A percentile compares a stretch with the other conserved stretches of the same genome.
These are phyloP conservation scores for Harpagus bidentatus DNA, from an alignment of 2,113 vertebrate genomes.

Conservation along the genomic window DNA sequence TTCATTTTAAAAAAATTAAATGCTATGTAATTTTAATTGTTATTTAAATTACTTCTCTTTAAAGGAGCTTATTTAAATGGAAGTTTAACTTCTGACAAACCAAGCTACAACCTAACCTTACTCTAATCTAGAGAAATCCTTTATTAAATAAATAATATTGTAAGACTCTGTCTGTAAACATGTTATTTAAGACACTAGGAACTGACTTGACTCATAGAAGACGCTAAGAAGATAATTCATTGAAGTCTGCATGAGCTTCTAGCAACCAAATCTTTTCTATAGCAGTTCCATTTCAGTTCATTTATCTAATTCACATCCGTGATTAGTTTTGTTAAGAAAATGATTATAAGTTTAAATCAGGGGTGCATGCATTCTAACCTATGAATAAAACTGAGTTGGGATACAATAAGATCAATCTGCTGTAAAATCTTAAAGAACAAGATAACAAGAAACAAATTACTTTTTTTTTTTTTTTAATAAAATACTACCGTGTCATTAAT, in stretches of 20 bases:
- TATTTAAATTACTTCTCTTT: conserved; percentile 35
- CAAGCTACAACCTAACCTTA: background rate
- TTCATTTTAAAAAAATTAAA: background rate
- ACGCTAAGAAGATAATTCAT: background rate
- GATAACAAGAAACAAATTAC: background rate
- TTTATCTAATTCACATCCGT: background rate
- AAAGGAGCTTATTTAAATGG: conserved; percentile 17
- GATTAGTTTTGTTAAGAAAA: background rate
- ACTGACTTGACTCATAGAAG: background rate
- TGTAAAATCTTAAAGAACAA: background rate
- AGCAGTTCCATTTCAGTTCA: background rate
- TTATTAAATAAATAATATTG: background rate
- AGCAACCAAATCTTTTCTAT: background rate
- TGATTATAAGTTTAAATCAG: background rate
- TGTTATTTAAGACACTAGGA: background rate
- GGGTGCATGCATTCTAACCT: background rate
- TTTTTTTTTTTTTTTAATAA: background rate
- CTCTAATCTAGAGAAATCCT: background rate
- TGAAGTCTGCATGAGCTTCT: background rate
- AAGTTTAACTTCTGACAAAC: conserved; percentile 34
- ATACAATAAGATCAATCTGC: background rate
- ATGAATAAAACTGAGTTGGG: background rate
- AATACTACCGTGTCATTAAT: background rate
- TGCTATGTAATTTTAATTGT: conserved; percentile 18
- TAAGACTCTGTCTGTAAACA: background rate